Evolutionary conservation across 2,113 vertebrate genomes (phyloP).

Genomic region (Ovibos moschatus): DNA sequence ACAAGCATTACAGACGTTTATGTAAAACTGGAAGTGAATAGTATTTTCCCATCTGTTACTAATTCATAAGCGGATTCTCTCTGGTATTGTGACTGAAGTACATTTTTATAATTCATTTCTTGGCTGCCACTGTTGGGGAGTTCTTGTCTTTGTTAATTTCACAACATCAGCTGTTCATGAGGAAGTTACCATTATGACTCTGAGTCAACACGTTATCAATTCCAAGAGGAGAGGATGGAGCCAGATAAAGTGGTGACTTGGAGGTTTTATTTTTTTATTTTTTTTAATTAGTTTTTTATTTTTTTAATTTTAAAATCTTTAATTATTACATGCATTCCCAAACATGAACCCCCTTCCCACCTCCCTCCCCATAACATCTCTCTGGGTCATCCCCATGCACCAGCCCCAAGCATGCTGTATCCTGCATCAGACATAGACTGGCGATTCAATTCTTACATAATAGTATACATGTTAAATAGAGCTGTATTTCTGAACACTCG

Average conservation of each 20-base stretch:
- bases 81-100: conserved; percentile 75
- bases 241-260: background rate
- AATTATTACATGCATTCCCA: no score
- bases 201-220: conserved; percentile 5
- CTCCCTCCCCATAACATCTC: no score
- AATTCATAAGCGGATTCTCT: conserved; percentile 79
- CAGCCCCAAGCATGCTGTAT: no score
- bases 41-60: conserved; percentile 83
- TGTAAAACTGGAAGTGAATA: conserved; percentile 78
- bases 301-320: no score
- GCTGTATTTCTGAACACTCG: background rate
- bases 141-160: conserved; percentile 69
- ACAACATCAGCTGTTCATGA: conserved; percentile 39
- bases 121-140: conserved; percentile 52
- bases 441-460: no score
- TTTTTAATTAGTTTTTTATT: no score
- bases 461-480: no score
- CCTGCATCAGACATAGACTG: no score
- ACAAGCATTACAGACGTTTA: conserved; percentile 75
- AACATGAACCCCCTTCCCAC: no score
- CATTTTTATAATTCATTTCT: conserved; percentile 74
- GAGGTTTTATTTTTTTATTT: no score
- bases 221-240: conserved; percentile 42
- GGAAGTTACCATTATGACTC: conserved; percentile 59
- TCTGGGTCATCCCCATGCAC: no score